Percentiles rank a stretch among this genome's conserved stretches.
These are phyloP conservation scores for Cyphomyrmex costatus DNA, from an alignment of 1,140 invertebrate genomes.

Conservation along the genomic window DNA sequence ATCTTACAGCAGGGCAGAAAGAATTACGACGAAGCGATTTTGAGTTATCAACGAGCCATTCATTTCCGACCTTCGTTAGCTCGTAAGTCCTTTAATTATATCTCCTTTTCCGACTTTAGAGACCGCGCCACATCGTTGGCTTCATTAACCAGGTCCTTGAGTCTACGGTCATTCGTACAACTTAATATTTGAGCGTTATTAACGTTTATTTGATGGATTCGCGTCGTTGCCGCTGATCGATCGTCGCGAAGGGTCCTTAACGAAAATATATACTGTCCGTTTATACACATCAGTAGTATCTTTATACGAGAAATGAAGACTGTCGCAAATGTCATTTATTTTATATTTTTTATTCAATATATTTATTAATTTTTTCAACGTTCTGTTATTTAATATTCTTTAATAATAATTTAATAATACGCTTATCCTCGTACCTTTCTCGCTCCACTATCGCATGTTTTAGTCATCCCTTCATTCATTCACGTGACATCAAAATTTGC, in stretches of 20 bases:
- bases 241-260: not conserved
- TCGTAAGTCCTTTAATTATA: constrained; percentile 90
- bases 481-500: no score
- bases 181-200: constrained; percentile 49
- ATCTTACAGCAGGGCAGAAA: constrained; percentile 96
- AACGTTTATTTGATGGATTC: constrained; percentile 42
- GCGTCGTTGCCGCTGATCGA: constrained; percentile 24
- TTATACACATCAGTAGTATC: not conserved
- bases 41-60: constrained; percentile 97
- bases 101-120: constrained; percentile 24
- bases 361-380: not conserved
- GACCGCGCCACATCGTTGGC: not conserved
- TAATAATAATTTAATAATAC: no score
- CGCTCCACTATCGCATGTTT: no score
- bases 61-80: constrained; percentile 97
- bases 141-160: constrained; percentile 28
- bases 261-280: constrained; percentile 30
- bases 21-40: constrained; percentile 95
- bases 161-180: constrained; percentile 17
- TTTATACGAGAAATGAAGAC: constrained; percentile 10
- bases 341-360: not conserved
- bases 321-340: not conserved
- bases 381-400: not conserved
- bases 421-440: not conserved
- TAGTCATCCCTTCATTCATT: no score